Conservation (phyloP, 1,140 invertebrate genomes). For the Heliconius himera region DNA sequence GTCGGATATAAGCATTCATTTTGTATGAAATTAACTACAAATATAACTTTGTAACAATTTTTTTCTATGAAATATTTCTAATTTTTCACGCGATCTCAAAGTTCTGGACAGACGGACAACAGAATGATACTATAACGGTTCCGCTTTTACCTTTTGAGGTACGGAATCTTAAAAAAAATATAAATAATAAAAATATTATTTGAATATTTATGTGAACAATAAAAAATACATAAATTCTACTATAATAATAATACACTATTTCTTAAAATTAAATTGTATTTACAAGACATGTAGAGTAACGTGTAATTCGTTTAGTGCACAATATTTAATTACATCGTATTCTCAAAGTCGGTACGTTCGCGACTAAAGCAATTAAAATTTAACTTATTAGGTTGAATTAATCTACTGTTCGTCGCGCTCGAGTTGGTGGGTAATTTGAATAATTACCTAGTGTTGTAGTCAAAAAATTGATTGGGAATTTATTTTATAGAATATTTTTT, state of each 20-base stretch:
- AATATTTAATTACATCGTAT: conserved; percentile 10
- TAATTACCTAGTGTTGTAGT: neutral
- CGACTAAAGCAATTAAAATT: conserved; percentile 3
- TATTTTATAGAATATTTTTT: neutral
- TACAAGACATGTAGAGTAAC: neutral
- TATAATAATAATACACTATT: neutral
- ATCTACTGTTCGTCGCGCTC: neutral
- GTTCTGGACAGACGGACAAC: no score
- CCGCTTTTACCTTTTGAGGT: no score
- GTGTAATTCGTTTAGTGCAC: neutral
- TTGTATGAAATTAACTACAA: no score
- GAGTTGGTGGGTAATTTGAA: neutral
- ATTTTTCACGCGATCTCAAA: no score
- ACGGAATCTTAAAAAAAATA: no score
- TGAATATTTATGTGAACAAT: no score
- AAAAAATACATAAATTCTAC: no score
- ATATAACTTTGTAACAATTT: no score
- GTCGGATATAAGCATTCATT: no score
- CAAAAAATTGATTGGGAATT: neutral
- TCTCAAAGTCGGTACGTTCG: conserved; percentile 1
- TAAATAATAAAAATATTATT: no score
- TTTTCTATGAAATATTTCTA: no score
- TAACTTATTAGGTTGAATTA: conserved; percentile 4
- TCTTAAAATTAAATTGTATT: neutral
- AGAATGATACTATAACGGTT: no score